Evolutionary conservation across 2,113 vertebrate genomes (phyloP).

Genomic region (Petrocephalus microphthalmus): DNA sequence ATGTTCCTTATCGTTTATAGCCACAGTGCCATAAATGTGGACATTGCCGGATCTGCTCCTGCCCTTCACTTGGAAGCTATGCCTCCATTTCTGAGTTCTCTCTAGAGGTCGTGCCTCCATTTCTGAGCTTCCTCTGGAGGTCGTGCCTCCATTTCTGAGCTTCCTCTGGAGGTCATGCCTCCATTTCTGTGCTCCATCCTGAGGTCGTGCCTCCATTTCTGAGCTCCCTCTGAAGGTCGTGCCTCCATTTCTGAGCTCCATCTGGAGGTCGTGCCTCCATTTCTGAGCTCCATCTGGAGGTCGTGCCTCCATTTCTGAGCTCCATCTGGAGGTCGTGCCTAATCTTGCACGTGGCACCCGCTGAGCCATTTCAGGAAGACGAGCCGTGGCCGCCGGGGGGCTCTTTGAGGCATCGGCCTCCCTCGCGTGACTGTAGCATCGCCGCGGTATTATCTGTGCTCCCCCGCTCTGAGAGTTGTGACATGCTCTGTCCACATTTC

Average conservation of each 20-base stretch:
- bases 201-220: no score
- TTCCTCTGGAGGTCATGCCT: no score
- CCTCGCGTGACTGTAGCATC: constrained; percentile 86
- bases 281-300: no score
- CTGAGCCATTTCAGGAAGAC: not conserved
- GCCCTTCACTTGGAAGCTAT: not conserved
- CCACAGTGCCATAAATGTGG: not conserved
- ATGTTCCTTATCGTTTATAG: not conserved
- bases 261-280: not conserved
- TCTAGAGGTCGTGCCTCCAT: no score
- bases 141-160: no score
- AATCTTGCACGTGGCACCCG: not conserved
- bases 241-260: no score
- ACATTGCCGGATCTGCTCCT: not conserved
- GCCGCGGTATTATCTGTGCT: constrained; percentile 71
- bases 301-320: not conserved
- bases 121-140: no score
- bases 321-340: not conserved
- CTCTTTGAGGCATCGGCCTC: constrained; percentile 54
- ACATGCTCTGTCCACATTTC: constrained; percentile 77
- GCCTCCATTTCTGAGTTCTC: no score
- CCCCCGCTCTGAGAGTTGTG: constrained; percentile 84
- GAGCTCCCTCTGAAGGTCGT: no score
- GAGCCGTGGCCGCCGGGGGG: not conserved
- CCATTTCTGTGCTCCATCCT: no score